Percentiles rank a stretch among this genome's conserved stretches.
Conservation (phyloP, 2,797 vertebrate species). For the Lycodopsis pacificus region DNA sequence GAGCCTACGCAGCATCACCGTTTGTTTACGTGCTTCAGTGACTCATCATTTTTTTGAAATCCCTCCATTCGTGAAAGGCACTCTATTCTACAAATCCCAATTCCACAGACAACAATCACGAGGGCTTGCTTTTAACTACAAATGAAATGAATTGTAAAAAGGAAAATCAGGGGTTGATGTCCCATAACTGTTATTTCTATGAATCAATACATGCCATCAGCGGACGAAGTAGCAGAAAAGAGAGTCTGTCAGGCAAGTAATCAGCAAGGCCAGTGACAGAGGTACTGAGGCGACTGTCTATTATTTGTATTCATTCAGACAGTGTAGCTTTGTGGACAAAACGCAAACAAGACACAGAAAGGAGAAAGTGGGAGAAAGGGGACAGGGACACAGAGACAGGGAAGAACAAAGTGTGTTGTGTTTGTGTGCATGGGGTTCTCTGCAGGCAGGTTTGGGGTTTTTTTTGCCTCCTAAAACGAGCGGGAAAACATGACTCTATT, state of each 20-base stretch:
- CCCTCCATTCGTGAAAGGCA: constrained; percentile 20
- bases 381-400: not conserved
- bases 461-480: constrained; percentile 27
- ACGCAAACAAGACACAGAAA: constrained; percentile 59
- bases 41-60: constrained; percentile 37
- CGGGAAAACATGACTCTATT: constrained; percentile 29
- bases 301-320: constrained; percentile 66
- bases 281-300: constrained; percentile 54
- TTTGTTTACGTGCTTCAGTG: constrained; percentile 15
- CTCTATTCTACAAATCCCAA: constrained; percentile 3
- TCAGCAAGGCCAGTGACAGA: constrained; percentile 65
- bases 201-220: constrained; percentile 57
- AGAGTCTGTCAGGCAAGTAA: constrained; percentile 63
- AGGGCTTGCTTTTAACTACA: constrained; percentile 1
- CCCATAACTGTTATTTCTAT: constrained; percentile 32
- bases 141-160: constrained; percentile 17
- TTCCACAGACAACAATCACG: constrained; percentile 20
- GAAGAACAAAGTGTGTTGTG: not conserved
- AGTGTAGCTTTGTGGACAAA: constrained; percentile 50
- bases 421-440: not conserved
- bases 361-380: constrained; percentile 36
- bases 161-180: constrained; percentile 10
- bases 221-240: constrained; percentile 38
- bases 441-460: constrained; percentile 8
- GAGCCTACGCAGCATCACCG: constrained; percentile 8